Base-by-base conservation (phyloP, 2,888 invertebrate genomes). In the Ariolimax columbianus region DNA sequence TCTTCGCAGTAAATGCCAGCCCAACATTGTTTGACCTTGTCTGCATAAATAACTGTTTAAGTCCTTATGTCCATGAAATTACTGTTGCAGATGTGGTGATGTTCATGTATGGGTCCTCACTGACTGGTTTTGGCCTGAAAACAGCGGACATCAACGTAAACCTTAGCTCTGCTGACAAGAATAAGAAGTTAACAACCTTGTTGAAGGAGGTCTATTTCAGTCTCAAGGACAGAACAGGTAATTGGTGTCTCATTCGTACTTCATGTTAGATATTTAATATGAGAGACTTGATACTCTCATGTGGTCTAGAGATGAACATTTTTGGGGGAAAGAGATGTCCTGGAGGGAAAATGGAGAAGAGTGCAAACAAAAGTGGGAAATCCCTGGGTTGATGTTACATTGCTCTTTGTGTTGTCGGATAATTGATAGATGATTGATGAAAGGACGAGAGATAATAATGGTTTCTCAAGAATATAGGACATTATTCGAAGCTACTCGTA, bases 91-190 rank as follows among this genome's bases (percentile, higher is more conserved):
- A 89, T 77, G 79, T 90, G 6, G 84, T 88, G 11, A 90, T 94
- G 19, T 88, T 90, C 17, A 81, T 95, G 84, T 95, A 94, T 90
- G 95, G 95, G 0, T 95, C 95, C 3, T 94, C 94, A 1, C 87
- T 91, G 73, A 92, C 92, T 78, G 93, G 94, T 9, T 92, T 94
- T 88, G 95, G 94, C 2, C 90, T 95, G 82, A 92, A 93, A 87
- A 86, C 89, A 63, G 92, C 94, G 86, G 94, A 95, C 89, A 90
- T 95, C 7, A 95, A 95, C 89, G 90, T 95, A 78, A 92, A 94
- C 81, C 86, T 95, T 33, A 82, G 33, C 43, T 82, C 82, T 30
- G 26, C 85, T 47, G 82, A 84, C 14, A 77, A 77, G 33, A 68
- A 82, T 66, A 84, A 73, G 4, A 79, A 78, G 36, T 79, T 86